Base-by-base conservation (phyloP, 2,797 vertebrate genomes). In the Psittacula echo region DNA sequence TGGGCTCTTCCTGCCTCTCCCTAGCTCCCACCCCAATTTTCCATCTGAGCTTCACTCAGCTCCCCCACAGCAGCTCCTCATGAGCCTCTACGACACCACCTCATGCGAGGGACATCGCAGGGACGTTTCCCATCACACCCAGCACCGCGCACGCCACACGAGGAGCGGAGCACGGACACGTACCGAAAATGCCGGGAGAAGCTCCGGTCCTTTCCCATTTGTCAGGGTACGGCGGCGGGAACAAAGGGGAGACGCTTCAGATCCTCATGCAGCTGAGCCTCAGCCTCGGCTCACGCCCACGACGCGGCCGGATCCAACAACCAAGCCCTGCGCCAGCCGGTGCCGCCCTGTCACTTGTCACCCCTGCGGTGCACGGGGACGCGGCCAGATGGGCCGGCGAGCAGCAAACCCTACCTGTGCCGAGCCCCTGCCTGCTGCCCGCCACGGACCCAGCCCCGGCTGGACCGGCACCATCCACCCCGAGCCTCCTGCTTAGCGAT, bases 151-250 rank as follows among this genome's bases (percentile, higher is more conserved):
- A 12, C 5, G 12, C 65, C 80, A 3, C 22, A 14, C 45, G 12
- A 32, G n/a, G 44, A 34, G 89, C 32, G 6, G 68, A 37, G 62
- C 65, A 0, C 47, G 34, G 74, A 61, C 39, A 96, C 98, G 34
- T 99, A 99, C 99, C 99, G 98, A 98, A 99, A 99, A 98, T 98
- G 99, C 96, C 98, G 98, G 96, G 99, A 98, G 98, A 99, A 98
- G 95, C 98, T 98, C 97, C 98, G 98, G 96, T 99, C 98, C 96
- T 99, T 98, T 95, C 99, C 99, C 99, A 99, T 98, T 94, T 97
- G 97, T 96, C 96, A 37, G 91, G 67, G 54, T 45, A 37, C 22
- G 22, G 92, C 68, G 10, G 24, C 7, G 84, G 91, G 70, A 94
- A 94, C 89, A 94, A 95, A 95, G 78, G 93, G 85, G 85, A 94